Conservation (phyloP, 2,797 vertebrate genomes). For the Vipera latastei region DNA sequence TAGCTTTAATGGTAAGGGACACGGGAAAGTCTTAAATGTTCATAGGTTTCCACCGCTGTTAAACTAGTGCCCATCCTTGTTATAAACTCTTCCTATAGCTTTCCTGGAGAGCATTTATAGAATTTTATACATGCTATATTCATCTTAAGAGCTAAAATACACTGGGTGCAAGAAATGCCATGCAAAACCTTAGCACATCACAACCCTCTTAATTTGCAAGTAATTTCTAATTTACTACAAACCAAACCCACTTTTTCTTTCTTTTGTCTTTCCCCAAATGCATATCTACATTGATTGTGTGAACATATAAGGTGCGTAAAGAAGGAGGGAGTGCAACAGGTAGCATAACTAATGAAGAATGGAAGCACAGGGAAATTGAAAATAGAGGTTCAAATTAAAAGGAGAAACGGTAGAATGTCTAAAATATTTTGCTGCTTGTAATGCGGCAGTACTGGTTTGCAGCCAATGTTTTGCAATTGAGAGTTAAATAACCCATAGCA, state of each 20-base stretch:
- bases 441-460: neutral
- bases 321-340: neutral
- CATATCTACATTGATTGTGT: neutral
- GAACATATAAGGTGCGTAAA: neutral
- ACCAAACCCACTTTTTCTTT: neutral
- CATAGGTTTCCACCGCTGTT: neutral
- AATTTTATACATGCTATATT: slow-evolving; percentile 30
- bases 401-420: neutral
- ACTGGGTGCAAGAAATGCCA: neutral
- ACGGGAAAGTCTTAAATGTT: neutral
- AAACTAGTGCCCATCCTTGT: neutral
- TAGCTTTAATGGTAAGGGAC: neutral
- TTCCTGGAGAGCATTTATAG: neutral
- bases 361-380: neutral
- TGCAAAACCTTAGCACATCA: too few relatives aligned
- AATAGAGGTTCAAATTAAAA: neutral
- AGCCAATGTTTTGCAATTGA: neutral
- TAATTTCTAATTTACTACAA: neutral
- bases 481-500: neutral
- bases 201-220: neutral
- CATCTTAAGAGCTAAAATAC: slow-evolving; percentile 28
- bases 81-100: neutral
- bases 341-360: neutral
- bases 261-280: neutral
- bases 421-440: neutral